Conservation (phyloP, 1,140 invertebrate genomes). For the Campoletis sonorensis region DNA sequence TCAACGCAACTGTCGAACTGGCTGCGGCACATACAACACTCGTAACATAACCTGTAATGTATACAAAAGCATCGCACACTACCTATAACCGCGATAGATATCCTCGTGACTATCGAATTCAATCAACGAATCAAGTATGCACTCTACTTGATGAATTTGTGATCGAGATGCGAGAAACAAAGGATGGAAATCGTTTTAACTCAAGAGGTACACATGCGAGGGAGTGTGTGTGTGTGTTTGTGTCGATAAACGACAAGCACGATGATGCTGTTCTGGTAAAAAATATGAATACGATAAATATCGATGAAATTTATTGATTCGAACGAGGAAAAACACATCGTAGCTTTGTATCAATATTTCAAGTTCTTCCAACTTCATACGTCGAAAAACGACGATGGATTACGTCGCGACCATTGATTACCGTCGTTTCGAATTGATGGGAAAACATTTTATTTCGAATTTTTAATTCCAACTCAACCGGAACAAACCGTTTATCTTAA, state of each 20-base stretch:
- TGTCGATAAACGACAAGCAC: background rate
- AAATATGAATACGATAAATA: constrained; percentile 54
- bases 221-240: background rate
- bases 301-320: constrained; percentile 34
- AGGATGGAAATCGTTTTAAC: constrained; percentile 15
- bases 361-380: too few relatives aligned
- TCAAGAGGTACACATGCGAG: background rate
- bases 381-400: too few relatives aligned
- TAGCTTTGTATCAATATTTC: background rate
- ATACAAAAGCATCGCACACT: constrained; percentile 27
- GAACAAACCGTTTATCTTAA: too few relatives aligned
- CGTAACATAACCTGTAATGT: constrained; percentile 34
- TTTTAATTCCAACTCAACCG: too few relatives aligned
- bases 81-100: background rate
- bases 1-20: constrained; percentile 45
- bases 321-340: background rate
- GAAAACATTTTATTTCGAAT: too few relatives aligned
- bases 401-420: too few relatives aligned
- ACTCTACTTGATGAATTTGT: constrained; percentile 58
- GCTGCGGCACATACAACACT: background rate
- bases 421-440: too few relatives aligned
- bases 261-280: constrained; percentile 34
- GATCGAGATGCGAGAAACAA: constrained; percentile 34
- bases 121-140: constrained; percentile 55
- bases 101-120: constrained; percentile 28